Conservation (phyloP, 2,113 vertebrate species). For the Psilopsiagon aymara region DNA sequence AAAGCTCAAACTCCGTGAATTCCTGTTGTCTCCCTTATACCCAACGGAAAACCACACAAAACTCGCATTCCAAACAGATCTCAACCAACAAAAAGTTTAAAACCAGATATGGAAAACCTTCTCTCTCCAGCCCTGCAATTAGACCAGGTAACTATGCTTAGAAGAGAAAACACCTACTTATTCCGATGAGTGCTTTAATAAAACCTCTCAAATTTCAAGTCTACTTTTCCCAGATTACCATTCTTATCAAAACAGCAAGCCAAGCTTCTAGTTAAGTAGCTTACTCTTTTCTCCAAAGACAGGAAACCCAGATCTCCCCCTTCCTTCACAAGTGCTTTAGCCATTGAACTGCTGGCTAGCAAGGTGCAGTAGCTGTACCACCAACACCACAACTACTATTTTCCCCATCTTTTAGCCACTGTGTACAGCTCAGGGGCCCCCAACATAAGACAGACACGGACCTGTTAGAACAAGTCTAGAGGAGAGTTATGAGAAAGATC, state of each 20-base stretch:
- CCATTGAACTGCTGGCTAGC: neutral
- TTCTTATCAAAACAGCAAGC: neutral
- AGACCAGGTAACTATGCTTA: neutral
- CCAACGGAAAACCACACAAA: neutral
- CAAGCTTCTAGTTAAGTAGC: neutral
- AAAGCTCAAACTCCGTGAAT: neutral
- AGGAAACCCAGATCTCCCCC: neutral
- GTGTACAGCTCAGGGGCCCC: neutral
- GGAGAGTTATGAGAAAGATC: neutral
- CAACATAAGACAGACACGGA: neutral
- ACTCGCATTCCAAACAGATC: neutral
- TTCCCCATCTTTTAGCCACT: neutral
- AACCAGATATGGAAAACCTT: neutral
- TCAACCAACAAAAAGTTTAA: neutral
- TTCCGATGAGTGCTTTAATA: neutral
- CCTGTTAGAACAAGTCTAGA: neutral
- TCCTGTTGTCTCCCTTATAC: neutral
- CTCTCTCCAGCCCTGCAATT: neutral
- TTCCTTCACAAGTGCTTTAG: neutral
- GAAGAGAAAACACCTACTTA: neutral
- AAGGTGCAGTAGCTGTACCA: neutral
- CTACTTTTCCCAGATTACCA: neutral
- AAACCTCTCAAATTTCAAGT: neutral
- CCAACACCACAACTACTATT: neutral
- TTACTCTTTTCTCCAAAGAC: neutral